Conservation (phyloP, 2,888 invertebrate genomes). For the Pachymerium ferrugineum region DNA sequence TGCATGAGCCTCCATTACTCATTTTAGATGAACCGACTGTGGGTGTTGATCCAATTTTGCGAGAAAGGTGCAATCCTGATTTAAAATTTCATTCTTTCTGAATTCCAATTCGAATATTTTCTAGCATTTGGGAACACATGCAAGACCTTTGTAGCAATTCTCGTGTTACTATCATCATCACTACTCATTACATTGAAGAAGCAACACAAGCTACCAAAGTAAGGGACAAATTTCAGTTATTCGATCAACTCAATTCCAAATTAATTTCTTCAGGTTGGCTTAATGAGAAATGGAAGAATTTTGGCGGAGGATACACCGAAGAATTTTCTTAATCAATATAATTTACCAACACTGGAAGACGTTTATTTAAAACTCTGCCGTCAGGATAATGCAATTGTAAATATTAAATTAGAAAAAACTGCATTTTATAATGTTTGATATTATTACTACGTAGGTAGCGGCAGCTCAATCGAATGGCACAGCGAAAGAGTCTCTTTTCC, state of each 20-base stretch:
- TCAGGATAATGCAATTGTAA: slow-evolving; percentile 31
- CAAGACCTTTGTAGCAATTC: slow-evolving; percentile 82
- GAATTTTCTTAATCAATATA: slow-evolving; percentile 53
- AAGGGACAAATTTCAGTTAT: slow-evolving; percentile 35
- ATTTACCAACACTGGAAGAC: slow-evolving; percentile 43
- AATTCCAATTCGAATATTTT: too few species aligned
- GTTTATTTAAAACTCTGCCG: slow-evolving; percentile 45
- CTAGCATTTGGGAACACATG: slow-evolving; percentile 87
- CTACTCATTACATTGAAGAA: slow-evolving; percentile 94
- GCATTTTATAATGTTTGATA: too few species aligned
- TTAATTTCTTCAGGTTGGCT: slow-evolving; percentile 73
- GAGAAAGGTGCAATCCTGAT: slow-evolving; percentile 41
- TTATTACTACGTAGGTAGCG: too few species aligned
- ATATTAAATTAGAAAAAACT: too few species aligned
- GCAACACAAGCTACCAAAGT: slow-evolving; percentile 84
- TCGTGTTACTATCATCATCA: slow-evolving; percentile 88
- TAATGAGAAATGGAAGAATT: slow-evolving; percentile 86
- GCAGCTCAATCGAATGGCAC: too few species aligned
- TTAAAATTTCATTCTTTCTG: not conserved
- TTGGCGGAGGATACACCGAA: slow-evolving; percentile 86
- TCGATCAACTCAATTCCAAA: not conserved
- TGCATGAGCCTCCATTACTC: slow-evolving; percentile 44
- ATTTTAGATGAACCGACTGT: slow-evolving; percentile 51
- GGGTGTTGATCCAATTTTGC: slow-evolving; percentile 49
- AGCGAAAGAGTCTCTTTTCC: too few species aligned